Base-by-base conservation (phyloP, 2,888 invertebrate genomes). In the Lasioglossum villosulum region DNA sequence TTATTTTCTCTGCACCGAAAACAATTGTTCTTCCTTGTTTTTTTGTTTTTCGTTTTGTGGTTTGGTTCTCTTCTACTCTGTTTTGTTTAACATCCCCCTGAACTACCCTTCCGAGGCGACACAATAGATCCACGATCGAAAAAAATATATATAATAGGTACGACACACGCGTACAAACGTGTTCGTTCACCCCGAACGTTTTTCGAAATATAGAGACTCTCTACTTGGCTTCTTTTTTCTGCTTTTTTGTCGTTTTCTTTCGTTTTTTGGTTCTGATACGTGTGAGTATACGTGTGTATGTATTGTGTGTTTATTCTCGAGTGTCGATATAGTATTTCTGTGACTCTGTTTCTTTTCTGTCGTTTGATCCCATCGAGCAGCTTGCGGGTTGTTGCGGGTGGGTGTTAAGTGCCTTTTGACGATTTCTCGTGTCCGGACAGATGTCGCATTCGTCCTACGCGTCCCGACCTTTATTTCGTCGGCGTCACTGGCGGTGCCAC, bases 401-500 rank as follows among this genome's bases (percentile, higher is more conserved):
- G 83, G 90, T 91, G 89, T 82, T 79, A 78, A 85, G 74, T 86
- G 84, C 83, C 84, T 85, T 56, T 86, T 74, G 90, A 86, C 89
- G 88, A 87, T 88, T 87, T 84, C 89, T 90, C 90, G 87, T 84
- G 88, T 76, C 88, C 87, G 89, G 84, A 87, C 83, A 75, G 87
- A 70, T 86, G 88, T 86, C 87, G 86, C 56, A 88, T 90, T 87
- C 87, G 86, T 87, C 85, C 87, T 80, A 87, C 78, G 80, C 66
- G 75, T 79, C 87, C 82, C 85, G 87, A 73, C 52, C 83, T 92
- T 90, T 94, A 94, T 90, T 94, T 93, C 89, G 84, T 72, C 80
- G 90, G 86, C 88, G 86, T 91, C 91, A 94, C 94, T 48, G 91
- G 80, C 75, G 89, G 92, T 79, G 94, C 88, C 89, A 94, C 94